phyloP scores from a whole-genome alignment of 2,113 vertebrate genomes.

The Nannobrachium achirus region DNA sequence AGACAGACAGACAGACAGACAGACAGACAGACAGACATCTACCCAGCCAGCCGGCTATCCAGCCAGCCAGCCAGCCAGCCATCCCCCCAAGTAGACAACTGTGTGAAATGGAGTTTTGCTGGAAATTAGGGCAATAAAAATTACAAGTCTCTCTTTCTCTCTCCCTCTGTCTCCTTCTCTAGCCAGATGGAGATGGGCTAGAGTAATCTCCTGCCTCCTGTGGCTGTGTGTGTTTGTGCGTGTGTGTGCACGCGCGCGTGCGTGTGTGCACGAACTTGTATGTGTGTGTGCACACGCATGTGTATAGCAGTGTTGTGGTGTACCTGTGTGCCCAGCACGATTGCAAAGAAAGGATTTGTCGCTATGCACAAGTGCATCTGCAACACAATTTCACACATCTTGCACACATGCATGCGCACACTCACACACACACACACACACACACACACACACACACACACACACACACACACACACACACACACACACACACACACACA shows the following conservation, averaged over 20 bases:
- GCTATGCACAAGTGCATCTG: background rate
- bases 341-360: constrained; percentile 13
- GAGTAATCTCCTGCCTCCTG: constrained; percentile 62
- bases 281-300: constrained; percentile 42
- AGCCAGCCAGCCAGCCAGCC: background rate
- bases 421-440: background rate
- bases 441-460: constrained; percentile 3
- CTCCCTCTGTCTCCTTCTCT: constrained; percentile 23
- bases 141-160: background rate
- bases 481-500: background rate
- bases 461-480: background rate
- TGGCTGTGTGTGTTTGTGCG: constrained; percentile 26
- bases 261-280: constrained; percentile 27
- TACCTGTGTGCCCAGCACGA: constrained; percentile 39
- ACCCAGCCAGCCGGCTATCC: background rate
- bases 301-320: constrained; percentile 30
- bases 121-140: constrained; percentile 55
- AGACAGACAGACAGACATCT: too few relatives aligned
- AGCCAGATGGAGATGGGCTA: constrained; percentile 65
- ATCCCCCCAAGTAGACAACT: background rate
- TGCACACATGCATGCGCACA: background rate
- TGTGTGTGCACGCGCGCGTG: constrained; percentile 52
- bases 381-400: too few relatives aligned
- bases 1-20: too few relatives aligned
- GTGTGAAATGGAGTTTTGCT: constrained; percentile 32